Evolutionary conservation across 2,113 vertebrate genomes (phyloP).

Genomic region (Pagrus major): DNA sequence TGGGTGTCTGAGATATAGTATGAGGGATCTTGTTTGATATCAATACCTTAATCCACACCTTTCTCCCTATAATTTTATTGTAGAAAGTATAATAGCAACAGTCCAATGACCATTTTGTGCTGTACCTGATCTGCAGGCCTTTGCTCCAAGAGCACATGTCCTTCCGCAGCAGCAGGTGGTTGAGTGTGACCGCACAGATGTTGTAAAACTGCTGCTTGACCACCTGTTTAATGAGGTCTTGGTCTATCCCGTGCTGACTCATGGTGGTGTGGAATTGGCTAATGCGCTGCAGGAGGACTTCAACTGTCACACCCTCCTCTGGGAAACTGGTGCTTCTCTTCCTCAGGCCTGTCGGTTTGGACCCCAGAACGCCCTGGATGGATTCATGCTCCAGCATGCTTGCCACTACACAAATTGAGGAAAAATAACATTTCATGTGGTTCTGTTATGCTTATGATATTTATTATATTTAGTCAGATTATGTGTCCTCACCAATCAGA

Average conservation of each 20-base stretch:
- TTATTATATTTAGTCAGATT: neutral
- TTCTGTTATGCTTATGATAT: neutral
- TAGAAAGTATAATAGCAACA: neutral
- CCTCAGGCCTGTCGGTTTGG: conserved; percentile 93
- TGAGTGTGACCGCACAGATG: conserved; percentile 91
- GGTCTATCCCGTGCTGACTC: conserved; percentile 92
- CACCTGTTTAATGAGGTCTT: conserved; percentile 91
- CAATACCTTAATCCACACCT: neutral
- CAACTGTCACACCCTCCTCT: conserved; percentile 91
- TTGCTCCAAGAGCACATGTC: conserved; percentile 99
- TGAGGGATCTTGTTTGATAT: neutral
- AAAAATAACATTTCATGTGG: neutral
- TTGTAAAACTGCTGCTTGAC: conserved; percentile 96
- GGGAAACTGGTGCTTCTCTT: conserved; percentile 91
- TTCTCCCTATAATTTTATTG: neutral
- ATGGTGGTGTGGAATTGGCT: conserved; percentile 90
- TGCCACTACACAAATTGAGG: conserved; percentile 83
- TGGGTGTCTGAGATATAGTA: neutral
- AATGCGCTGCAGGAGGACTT: conserved; percentile 92
- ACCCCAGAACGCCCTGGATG: conserved; percentile 92
- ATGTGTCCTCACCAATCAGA: conserved; percentile 89
- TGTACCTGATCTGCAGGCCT: conserved; percentile 97
- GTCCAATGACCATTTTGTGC: neutral
- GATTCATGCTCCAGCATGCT: conserved; percentile 97
- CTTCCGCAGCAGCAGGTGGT: conserved; percentile 95